Conservation (phyloP, 1,140 invertebrate genomes). For the Drosophila sp. region DNA sequence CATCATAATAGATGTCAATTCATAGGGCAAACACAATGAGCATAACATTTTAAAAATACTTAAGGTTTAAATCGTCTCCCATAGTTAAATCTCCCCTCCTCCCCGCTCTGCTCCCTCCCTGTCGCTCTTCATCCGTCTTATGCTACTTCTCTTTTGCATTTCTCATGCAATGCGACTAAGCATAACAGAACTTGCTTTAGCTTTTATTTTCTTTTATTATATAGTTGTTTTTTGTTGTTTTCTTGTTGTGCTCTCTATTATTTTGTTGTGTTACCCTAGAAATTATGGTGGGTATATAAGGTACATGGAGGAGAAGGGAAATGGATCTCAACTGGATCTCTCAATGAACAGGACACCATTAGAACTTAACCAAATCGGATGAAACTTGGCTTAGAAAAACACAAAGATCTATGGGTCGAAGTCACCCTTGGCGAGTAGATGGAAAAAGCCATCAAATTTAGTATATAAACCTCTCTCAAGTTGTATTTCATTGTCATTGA, state of each 20-base stretch:
- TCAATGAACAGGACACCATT: too few relatives aligned
- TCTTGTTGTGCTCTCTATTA: too few relatives aligned
- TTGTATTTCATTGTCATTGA: not conserved
- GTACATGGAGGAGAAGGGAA: too few relatives aligned
- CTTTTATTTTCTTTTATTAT: conserved; percentile 31
- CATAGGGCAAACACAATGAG: conserved; percentile 32
- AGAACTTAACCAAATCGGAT: too few relatives aligned
- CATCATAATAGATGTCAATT: conserved; percentile 35
- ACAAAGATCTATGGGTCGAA: too few relatives aligned
- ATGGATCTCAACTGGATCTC: too few relatives aligned
- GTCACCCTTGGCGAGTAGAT: too few relatives aligned
- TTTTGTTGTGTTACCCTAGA: too few relatives aligned
- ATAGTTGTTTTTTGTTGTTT: conserved; percentile 18
- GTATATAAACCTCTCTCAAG: too few relatives aligned
- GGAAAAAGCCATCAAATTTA: too few relatives aligned
- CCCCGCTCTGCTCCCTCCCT: conserved; percentile 10
- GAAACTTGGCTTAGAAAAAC: too few relatives aligned
- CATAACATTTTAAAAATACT: conserved; percentile 41
- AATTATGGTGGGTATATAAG: too few relatives aligned
- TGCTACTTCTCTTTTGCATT: conserved; percentile 10
- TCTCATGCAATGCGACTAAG: conserved; percentile 55
- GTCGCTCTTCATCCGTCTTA: not conserved
- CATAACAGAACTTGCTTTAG: conserved; percentile 70
- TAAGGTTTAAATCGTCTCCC: conserved; percentile 42
- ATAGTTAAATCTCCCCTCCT: conserved; percentile 40